Percentiles rank a stretch among this genome's conserved stretches.
Evolutionary conservation across 2,797 vertebrate species (phyloP).

Genomic region (Carcharodon carcharias): DNA sequence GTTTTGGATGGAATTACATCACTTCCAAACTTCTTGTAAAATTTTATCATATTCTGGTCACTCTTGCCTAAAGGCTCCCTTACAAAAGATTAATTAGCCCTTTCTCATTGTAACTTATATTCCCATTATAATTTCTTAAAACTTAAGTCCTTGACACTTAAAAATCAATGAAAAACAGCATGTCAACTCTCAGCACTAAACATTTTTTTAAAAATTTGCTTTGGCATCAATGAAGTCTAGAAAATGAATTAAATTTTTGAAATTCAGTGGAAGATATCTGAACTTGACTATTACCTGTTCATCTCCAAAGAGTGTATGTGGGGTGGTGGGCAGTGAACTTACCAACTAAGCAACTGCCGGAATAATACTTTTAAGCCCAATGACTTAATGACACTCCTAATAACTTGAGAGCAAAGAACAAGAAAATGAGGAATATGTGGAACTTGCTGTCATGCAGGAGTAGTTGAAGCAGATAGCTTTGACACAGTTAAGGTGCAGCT

Average conservation of each 20-base stretch:
- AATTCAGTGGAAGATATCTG: neutral
- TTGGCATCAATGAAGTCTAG: neutral
- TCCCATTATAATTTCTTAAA: neutral
- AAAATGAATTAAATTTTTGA: neutral
- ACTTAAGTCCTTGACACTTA: neutral
- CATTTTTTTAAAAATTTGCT: neutral
- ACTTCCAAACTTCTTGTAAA: no score
- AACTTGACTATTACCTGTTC: neutral
- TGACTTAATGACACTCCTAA: neutral
- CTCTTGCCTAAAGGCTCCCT: no score
- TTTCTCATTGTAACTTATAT: no score
- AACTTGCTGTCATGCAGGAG: neutral
- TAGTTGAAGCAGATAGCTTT: neutral
- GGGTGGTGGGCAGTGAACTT: neutral
- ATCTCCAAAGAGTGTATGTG: neutral
- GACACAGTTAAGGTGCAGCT: neutral
- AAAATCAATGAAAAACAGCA: neutral
- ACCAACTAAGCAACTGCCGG: neutral
- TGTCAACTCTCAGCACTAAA: neutral
- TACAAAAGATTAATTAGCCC: no score
- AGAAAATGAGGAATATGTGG: neutral
- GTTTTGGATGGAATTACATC: no score
- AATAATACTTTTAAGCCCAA: neutral
- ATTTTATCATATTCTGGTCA: no score
- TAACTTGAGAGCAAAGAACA: neutral